A percentile compares a stretch with the other conserved stretches of the same genome.
These are phyloP conservation scores for Myotis brandtii DNA, from an alignment of 2,113 vertebrate genomes.

Conservation along the genomic window DNA sequence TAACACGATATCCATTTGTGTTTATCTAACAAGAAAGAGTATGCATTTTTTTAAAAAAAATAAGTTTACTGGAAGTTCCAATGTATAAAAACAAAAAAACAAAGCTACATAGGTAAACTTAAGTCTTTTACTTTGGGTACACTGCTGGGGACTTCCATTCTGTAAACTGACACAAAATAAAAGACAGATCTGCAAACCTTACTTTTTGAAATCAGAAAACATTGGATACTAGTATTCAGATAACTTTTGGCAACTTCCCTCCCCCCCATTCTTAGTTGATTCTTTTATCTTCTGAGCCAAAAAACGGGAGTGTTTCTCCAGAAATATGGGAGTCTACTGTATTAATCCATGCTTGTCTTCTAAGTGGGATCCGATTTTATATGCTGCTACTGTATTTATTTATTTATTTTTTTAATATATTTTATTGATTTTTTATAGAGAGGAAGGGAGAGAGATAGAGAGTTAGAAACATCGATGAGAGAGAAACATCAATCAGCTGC, in stretches of 20 bases:
- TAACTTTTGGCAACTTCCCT: neutral
- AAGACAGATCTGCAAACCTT: neutral
- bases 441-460: no score
- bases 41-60: neutral
- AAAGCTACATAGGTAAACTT: neutral
- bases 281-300: neutral
- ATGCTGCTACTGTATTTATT: neutral
- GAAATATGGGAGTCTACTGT: neutral
- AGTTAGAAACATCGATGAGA: no score
- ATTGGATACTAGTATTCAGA: neutral
- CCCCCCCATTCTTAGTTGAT: neutral
- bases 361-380: neutral
- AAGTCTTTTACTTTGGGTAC: neutral
- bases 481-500: no score
- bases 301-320: neutral
- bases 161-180: neutral
- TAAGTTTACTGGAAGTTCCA: neutral
- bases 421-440: no score
- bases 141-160: neutral
- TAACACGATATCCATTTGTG: neutral
- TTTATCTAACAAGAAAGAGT: neutral
- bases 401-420: no score
- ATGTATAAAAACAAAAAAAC: neutral
- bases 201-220: neutral
- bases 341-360: neutral